A percentile compares a stretch with the other conserved stretches of the same genome.
These are phyloP conservation scores for Drosophila kanekoi DNA, from an alignment of 2,888 invertebrate species.

Conservation along the genomic window DNA sequence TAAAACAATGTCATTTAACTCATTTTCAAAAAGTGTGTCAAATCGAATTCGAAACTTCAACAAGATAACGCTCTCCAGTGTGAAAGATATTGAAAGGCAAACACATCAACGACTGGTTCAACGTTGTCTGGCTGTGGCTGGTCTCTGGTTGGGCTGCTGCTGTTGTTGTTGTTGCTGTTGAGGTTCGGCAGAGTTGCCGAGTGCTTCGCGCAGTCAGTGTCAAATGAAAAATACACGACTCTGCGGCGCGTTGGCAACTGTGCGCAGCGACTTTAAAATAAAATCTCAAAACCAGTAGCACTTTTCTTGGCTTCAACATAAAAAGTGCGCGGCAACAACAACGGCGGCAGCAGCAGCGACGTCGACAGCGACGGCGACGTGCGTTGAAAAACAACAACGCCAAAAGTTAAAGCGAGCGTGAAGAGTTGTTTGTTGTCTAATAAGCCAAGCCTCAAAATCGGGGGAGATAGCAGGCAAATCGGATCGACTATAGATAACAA, in stretches of 20 bases:
- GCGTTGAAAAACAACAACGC: constrained; percentile 47
- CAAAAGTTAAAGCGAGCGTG: constrained; percentile 66
- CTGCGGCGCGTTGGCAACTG: constrained; percentile 68
- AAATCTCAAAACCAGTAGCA: constrained; percentile 82
- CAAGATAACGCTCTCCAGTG: constrained; percentile 27
- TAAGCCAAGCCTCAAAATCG: constrained; percentile 69
- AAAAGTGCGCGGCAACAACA: constrained; percentile 55
- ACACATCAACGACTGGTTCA: constrained; percentile 66
- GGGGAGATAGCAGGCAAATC: constrained; percentile 63
- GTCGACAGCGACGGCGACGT: constrained; percentile 45
- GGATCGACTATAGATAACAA: constrained; percentile 52
- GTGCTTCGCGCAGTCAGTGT: constrained; percentile 51
- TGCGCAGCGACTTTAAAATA: constrained; percentile 52
- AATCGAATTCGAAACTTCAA: constrained; percentile 6
- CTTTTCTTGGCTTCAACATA: constrained; percentile 73
- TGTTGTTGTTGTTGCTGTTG: constrained; percentile 39
- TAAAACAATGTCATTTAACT: no score
- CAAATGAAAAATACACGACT: constrained; percentile 55
- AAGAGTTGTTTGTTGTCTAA: constrained; percentile 71
- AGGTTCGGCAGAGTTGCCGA: constrained; percentile 64
- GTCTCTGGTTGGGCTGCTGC: constrained; percentile 45
- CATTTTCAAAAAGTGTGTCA: no score
- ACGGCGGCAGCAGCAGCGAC: constrained; percentile 16
- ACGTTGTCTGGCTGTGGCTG: constrained; percentile 57
- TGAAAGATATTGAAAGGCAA: constrained; percentile 73